Base-by-base conservation (phyloP, 2,797 vertebrate species). In the Tolypeutes matacus region DNA sequence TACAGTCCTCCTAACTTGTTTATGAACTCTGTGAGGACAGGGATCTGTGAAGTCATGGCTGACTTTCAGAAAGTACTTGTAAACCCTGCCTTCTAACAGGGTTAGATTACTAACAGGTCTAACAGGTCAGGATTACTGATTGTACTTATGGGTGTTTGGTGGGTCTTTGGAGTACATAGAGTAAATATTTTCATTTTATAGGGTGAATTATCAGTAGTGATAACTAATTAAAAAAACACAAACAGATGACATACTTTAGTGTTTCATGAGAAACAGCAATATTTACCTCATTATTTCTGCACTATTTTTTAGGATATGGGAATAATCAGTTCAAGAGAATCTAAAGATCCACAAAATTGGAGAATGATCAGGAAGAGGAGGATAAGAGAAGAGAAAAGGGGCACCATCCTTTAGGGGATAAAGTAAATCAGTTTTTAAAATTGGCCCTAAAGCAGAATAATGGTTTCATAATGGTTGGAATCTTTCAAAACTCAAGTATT, bases 341-440 rank as follows among this genome's bases (percentile, higher is more conserved):
- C 49, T 65, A 39, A 46, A 76, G 46, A 58, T 81, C n/a, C 29
- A 72, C 34, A 76, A 89, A 49, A 81, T 34, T 77, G 51, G 76
- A 60, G 18, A 87, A 86, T 18, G 31, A 70, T 69, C 86, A 86
- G 49, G 34, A 82, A 51, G 58, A 60, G 15, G 13, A 46, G 12
- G 49, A 62, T 53, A 56, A 76, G 36, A 65, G 42, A 36, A 60
- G 39, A 75, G 29, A 86, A 69, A 86, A 31, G 15, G 29, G 21
- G 5, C 9, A 9, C n/a, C 36, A 75, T 56, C 1, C 83, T 88
- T 69, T 72, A 21, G 31, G 15, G 21, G 13, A 39, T 80, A 76
- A 85, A 51, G 29, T 39, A 88, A 93, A 64, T 62, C 20, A 84
- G 6, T 85, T 60, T 91, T 91, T 72, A 12, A 78, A 93, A 20